Evolutionary conservation across 2,797 vertebrate genomes (phyloP).

Genomic region (Oreochromis mossambicus): DNA sequence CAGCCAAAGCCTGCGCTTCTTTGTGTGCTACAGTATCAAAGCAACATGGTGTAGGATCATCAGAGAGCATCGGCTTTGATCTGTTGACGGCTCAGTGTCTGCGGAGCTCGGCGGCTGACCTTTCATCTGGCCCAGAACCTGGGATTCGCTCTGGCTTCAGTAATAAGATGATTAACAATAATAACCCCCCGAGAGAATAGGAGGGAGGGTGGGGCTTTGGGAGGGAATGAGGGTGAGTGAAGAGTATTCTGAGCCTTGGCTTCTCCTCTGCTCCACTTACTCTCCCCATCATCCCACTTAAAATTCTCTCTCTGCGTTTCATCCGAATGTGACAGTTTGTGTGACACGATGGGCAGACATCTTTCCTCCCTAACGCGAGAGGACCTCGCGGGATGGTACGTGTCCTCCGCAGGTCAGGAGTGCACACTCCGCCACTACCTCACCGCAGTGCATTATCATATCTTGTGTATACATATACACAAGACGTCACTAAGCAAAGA

Average conservation of each 20-base stretch:
- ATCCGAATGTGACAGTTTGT: conserved; percentile 32
- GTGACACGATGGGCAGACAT: conserved; percentile 42
- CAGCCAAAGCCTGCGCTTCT: conserved; percentile 38
- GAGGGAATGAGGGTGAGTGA: conserved; percentile 5
- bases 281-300: conserved; percentile 16
- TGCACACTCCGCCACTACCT: not conserved
- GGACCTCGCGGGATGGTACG: conserved; percentile 20
- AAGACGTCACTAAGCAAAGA: not conserved
- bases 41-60: conserved; percentile 62
- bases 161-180: conserved; percentile 79
- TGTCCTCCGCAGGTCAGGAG: conserved; percentile 4
- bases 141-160: conserved; percentile 64
- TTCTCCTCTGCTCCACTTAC: not conserved
- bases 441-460: not conserved
- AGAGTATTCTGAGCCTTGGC: not conserved
- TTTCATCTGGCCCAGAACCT: conserved; percentile 72
- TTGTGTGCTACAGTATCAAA: conserved; percentile 75
- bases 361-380: not conserved
- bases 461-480: not conserved
- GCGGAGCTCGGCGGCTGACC: conserved; percentile 60
- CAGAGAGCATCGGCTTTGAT: conserved; percentile 71
- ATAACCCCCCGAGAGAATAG: conserved; percentile 64
- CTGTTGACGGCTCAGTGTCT: conserved; percentile 67
- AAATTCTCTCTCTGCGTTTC: conserved; percentile 47
- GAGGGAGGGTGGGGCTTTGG: not conserved